A percentile compares a stretch with the other conserved stretches of the same genome.
Conservation (phyloP, 1,140 invertebrate genomes). For the Cotesia typhae region DNA sequence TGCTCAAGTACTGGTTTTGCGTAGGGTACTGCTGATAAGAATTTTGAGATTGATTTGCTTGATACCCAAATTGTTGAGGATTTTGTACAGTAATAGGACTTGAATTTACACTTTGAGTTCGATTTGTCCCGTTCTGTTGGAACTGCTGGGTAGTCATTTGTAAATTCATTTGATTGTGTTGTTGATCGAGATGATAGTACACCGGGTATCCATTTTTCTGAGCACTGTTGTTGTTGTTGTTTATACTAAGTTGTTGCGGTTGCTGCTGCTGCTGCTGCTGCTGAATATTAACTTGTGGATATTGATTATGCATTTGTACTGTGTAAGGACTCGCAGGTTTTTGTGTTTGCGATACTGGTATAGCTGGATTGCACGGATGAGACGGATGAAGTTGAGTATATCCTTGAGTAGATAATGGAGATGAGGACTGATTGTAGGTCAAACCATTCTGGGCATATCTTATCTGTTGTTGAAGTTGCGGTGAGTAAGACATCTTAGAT, state of each 20-base stretch:
- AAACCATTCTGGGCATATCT: slow-evolving; percentile 58
- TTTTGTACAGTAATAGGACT: slow-evolving; percentile 62
- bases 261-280: slow-evolving; percentile 38
- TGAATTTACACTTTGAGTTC: slow-evolving; percentile 50
- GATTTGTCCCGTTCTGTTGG: slow-evolving; percentile 49
- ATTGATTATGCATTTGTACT: slow-evolving; percentile 54
- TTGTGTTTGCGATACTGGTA: slow-evolving; percentile 52
- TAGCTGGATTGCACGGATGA: slow-evolving; percentile 54
- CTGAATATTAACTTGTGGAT: slow-evolving; percentile 48
- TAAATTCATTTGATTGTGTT: slow-evolving; percentile 63
- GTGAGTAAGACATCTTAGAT: slow-evolving; percentile 47
- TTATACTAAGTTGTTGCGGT: slow-evolving; percentile 26
- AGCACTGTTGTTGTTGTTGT: slow-evolving; percentile 34
- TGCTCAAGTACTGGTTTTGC: slow-evolving; percentile 52
- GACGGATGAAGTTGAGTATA: slow-evolving; percentile 55
- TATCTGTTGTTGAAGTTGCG: slow-evolving; percentile 56
- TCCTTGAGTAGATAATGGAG: neutral
- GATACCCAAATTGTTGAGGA: slow-evolving; percentile 50
- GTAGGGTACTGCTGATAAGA: slow-evolving; percentile 49
- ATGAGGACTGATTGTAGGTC: slow-evolving; percentile 44
- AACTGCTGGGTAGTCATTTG: slow-evolving; percentile 48
- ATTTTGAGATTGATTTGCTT: slow-evolving; percentile 53
- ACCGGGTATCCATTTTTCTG: slow-evolving; percentile 52
- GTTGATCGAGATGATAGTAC: slow-evolving; percentile 60
- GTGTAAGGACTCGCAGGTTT: slow-evolving; percentile 60